Evolutionary conservation across 2,797 vertebrate species (phyloP).

Genomic region (Calcarius lapponicus): DNA sequence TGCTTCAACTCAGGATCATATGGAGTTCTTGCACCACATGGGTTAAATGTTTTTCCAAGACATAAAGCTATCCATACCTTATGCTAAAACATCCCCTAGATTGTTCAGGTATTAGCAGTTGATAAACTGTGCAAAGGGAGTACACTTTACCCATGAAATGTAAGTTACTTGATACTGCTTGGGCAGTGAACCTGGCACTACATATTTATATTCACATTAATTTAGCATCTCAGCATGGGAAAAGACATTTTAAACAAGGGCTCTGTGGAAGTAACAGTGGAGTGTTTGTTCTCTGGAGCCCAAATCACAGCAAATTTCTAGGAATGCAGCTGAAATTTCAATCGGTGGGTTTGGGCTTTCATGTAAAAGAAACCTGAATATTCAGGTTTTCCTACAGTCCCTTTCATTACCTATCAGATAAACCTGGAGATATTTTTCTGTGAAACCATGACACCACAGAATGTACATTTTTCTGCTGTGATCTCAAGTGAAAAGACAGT

Average conservation of each 20-base stretch:
- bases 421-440: neutral
- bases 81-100: neutral
- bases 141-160: neutral
- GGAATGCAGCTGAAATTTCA: slow-evolving; percentile 58
- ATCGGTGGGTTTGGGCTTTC: slow-evolving; percentile 2
- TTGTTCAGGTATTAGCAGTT: neutral
- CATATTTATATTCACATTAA: neutral
- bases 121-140: neutral
- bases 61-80: neutral
- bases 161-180: neutral
- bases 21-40: neutral
- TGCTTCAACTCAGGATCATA: neutral
- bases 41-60: neutral
- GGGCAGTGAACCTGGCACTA: neutral
- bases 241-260: slow-evolving; percentile 17
- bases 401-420: slow-evolving; percentile 34
- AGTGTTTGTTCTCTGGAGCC: slow-evolving; percentile 41
- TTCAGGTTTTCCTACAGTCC: slow-evolving; percentile 18
- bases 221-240: slow-evolving; percentile 25
- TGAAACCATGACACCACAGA: slow-evolving; percentile 22
- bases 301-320: slow-evolving; percentile 44
- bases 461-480: neutral
- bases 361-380: slow-evolving; percentile 36
- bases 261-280: slow-evolving; percentile 40
- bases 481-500: slow-evolving; percentile 2